Conservation (phyloP, 2,888 invertebrate genomes). For the Aethes cnicana region DNA sequence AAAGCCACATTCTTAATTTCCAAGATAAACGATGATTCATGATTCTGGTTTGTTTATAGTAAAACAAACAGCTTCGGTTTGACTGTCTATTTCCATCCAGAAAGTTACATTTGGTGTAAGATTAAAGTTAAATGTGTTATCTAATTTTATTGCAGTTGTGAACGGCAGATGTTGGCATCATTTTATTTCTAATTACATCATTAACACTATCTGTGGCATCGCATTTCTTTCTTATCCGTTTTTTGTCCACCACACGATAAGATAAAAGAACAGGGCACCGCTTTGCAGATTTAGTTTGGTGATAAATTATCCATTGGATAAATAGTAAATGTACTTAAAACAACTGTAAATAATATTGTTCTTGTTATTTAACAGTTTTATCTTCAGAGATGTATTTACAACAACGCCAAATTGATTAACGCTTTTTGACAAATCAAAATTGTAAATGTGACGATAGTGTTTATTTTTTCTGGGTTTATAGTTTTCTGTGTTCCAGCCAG, state of each 20-base stretch:
- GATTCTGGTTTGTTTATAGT: conserved; percentile 42
- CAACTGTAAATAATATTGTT: too few relatives aligned
- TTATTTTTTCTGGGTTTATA: conserved; percentile 1
- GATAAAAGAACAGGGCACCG: too few relatives aligned
- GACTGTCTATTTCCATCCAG: conserved; percentile 17
- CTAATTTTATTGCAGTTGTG: background rate
- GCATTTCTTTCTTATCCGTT: background rate
- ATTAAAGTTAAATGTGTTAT: background rate
- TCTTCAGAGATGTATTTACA: too few relatives aligned
- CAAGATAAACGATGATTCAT: conserved; percentile 41
- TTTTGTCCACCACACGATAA: background rate
- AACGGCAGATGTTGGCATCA: background rate
- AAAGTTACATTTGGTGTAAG: background rate
- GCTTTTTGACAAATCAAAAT: too few relatives aligned
- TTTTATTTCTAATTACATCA: background rate
- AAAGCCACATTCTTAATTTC: conserved; percentile 40
- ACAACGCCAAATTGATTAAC: too few relatives aligned
- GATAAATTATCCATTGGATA: too few relatives aligned
- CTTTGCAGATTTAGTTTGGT: too few relatives aligned
- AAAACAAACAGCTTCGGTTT: conserved; percentile 17
- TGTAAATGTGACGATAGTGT: too few relatives aligned
- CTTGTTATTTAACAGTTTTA: too few relatives aligned
- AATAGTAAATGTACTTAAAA: too few relatives aligned
- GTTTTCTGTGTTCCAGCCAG: conserved; percentile 6
- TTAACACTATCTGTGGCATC: background rate